Conservation (phyloP, 2,797 vertebrate species). For the Poliocrania exsul region DNA sequence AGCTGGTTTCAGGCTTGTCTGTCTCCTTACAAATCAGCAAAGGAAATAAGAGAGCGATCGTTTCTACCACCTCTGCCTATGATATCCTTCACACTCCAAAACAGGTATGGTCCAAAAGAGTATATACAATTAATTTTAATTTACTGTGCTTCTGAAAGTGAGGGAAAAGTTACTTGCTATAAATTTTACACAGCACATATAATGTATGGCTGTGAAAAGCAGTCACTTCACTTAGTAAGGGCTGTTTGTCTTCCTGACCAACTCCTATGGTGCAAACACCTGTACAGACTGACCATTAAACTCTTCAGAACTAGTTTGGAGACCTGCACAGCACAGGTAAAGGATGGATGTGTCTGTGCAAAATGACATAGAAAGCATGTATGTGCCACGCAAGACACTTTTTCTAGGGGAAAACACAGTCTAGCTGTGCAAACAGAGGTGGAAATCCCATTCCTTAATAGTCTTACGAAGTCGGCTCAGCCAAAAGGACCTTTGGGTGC, state of each 20-base stretch:
- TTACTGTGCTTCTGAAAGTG: not conserved
- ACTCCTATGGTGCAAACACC: not conserved
- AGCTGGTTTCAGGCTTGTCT: conserved; percentile 88
- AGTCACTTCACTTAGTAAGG: not conserved
- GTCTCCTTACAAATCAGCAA: conserved; percentile 85
- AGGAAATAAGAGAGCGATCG: conserved; percentile 83
- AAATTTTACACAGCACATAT: fast-evolving
- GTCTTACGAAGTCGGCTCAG: not conserved
- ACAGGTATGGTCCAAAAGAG: conserved; percentile 78
- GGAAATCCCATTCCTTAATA: not conserved
- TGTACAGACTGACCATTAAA: fast-evolving
- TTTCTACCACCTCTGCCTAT: conserved; percentile 84
- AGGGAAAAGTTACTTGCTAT: not conserved
- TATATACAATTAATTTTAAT: fast-evolving
- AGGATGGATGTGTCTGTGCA: not conserved
- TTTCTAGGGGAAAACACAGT: not conserved
- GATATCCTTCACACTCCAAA: conserved; percentile 87
- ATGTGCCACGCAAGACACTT: not conserved
- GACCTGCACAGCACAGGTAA: not conserved
- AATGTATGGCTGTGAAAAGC: not conserved
- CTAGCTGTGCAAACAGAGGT: not conserved
- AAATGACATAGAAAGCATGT: not conserved
- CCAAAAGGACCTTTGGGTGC: not conserved
- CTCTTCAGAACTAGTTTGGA: not conserved
- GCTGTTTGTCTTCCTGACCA: not conserved